Conservation (phyloP, 2,113 vertebrate species). For the Nerophis lumbriciformis region DNA sequence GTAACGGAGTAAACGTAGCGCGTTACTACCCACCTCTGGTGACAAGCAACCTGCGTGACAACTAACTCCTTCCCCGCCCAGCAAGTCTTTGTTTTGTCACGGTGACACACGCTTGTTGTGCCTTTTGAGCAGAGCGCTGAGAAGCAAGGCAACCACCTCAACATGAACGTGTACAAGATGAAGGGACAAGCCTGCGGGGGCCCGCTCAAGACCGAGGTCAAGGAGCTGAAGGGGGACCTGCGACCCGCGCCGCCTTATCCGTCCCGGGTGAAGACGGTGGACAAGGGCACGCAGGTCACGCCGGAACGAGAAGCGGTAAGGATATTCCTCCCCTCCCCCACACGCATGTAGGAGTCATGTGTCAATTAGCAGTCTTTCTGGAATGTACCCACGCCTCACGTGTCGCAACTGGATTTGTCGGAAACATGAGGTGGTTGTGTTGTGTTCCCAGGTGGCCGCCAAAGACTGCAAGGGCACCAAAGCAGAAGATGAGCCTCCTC, state of each 20-base stretch:
- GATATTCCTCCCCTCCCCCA: neutral
- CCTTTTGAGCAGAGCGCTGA: conserved; percentile 75
- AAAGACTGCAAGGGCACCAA: conserved; percentile 71
- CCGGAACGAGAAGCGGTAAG: conserved; percentile 73
- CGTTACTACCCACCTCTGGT: no score
- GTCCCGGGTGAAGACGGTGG: conserved; percentile 73
- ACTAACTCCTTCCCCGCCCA: no score
- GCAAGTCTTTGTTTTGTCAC: neutral
- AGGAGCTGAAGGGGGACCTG: conserved; percentile 74
- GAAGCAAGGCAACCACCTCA: conserved; percentile 87
- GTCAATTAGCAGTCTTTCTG: neutral
- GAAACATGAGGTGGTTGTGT: neutral
- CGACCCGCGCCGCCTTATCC: conserved; percentile 75
- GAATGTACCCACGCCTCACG: no score
- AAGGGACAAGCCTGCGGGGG: conserved; percentile 51
- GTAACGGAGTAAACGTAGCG: no score
- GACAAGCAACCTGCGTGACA: no score
- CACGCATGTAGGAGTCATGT: neutral
- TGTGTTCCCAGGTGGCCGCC: conserved; percentile 49
- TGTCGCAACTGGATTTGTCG: no score
- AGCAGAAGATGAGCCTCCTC: conserved; percentile 79
- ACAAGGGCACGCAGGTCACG: conserved; percentile 75
- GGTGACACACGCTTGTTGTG: neutral
- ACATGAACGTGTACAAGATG: conserved; percentile 88
- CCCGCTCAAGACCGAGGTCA: conserved; percentile 63